phyloP scores from a whole-genome alignment of 1,140 invertebrate genomes.

The Drosophila quadrilineata region DNA sequence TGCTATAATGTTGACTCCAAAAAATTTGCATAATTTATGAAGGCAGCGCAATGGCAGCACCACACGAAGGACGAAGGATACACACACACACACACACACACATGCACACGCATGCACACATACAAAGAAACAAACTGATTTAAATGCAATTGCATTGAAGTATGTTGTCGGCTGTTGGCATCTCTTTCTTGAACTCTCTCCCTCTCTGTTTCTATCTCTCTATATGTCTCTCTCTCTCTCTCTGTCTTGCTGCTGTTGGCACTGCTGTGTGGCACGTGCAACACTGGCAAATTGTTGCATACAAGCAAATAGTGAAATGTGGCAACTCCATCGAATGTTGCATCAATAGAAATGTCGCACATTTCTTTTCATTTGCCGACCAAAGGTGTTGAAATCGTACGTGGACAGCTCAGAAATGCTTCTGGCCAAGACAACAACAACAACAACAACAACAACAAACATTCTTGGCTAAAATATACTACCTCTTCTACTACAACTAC shows the following conservation, averaged over 20 bases:
- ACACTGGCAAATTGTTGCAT: slow-evolving; percentile 40
- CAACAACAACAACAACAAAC: not conserved
- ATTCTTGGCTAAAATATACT: slow-evolving; percentile 25
- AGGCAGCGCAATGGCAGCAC: slow-evolving; percentile 42
- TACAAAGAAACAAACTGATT: slow-evolving; percentile 56
- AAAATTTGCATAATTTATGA: slow-evolving; percentile 80
- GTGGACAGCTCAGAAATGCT: slow-evolving; percentile 37
- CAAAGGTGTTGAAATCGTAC: slow-evolving; percentile 66
- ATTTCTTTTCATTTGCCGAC: slow-evolving; percentile 77
- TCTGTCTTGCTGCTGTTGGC: slow-evolving; percentile 8
- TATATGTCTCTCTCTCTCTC: not conserved
- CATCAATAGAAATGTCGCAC: slow-evolving; percentile 1
- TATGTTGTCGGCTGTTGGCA: slow-evolving; percentile 43
- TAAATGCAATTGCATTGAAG: slow-evolving; percentile 73
- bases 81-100: slow-evolving; percentile 26
- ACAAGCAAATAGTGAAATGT: slow-evolving; percentile 5
- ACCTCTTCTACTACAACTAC: too few species aligned
- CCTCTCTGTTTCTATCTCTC: too few species aligned
- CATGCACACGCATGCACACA: not conserved
- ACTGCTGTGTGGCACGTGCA: slow-evolving; percentile 37
- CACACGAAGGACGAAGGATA: slow-evolving; percentile 47
- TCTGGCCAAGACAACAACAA: too few species aligned
- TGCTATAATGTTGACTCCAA: slow-evolving; percentile 39
- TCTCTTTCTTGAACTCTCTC: too few species aligned
- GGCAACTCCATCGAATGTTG: slow-evolving; percentile 7